Evolutionary conservation across 2,113 vertebrate genomes (phyloP), one percentile per base, ranked within the genome.

Genomic region (Ovibos moschatus): DNA sequence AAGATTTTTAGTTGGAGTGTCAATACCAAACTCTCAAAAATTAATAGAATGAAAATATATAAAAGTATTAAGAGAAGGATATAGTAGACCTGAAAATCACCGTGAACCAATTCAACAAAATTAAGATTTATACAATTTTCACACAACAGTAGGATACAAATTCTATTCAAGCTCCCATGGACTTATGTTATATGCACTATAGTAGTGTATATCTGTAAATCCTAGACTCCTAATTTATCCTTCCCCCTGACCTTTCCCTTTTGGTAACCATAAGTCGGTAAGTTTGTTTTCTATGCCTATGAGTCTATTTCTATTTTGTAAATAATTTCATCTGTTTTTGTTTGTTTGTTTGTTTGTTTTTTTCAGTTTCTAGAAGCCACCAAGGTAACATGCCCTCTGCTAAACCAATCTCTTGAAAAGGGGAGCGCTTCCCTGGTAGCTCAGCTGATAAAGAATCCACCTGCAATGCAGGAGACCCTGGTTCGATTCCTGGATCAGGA

Each of bases 231-330:
- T 47, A 79, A 47, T 79, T 79, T 79, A 79, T 30, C 27, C 76
- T 30, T 1, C 27, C 15, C 55, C 43, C 27, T 15, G 0, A 47
- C 15, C 43, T 47, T 79, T 79, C 15, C 43, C 27, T 79, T 79
- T 79, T 17, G 43, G 43, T 30, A 30, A 47, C 7, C 0, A 0
- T 17, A 45, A 28, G 25, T 47, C 2, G 0, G 0, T 17, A 45
- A 28, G 43, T 79, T 79, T 47, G 76, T 30, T 79, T 79, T 79
- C 76, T 30, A 79, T 47, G 43, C 16, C 76, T 47, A 8, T 79
- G 43, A 30, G 76, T 30, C 76, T 79, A 30, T 30, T 47, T 45
- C 27, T 47, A 4, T 47, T 47, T 78, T 78, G 76, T 30, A 79
- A 79, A 79, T 79, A 79, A 47, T 45, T 47, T 79, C 43, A 78